A percentile compares a stretch with the other conserved stretches of the same genome.
phyloP scores from a whole-genome alignment of 2,113 vertebrate species.

The Pteropus alecto region DNA sequence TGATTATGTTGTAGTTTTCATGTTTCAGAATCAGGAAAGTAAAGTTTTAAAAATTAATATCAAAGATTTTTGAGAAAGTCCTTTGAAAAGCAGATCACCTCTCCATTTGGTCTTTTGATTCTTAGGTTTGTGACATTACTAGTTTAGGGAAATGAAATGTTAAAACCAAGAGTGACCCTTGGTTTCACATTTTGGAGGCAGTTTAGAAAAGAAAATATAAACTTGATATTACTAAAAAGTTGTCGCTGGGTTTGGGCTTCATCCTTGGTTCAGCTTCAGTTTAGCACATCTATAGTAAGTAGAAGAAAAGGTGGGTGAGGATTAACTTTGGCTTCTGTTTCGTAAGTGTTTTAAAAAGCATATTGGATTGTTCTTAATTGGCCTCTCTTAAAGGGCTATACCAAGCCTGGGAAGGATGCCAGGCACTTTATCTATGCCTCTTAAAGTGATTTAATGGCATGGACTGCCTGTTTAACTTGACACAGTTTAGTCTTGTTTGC shows the following conservation, averaged over 20 bases:
- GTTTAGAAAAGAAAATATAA: neutral
- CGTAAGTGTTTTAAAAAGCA: neutral
- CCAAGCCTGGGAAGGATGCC: neutral
- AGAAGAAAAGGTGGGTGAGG: neutral
- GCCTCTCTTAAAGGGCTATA: neutral
- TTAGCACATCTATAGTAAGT: neutral
- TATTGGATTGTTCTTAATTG: neutral
- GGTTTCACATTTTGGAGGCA: neutral
- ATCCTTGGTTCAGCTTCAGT: neutral
- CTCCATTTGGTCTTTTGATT: neutral
- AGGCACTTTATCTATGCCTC: neutral
- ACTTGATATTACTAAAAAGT: neutral
- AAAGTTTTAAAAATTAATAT: conserved; percentile 14
- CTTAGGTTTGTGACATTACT: neutral
- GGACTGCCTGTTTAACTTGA: neutral
- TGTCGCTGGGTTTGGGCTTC: neutral
- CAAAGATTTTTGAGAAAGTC: conserved; percentile 11
- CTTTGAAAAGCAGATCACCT: neutral
- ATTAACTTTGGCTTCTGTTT: neutral
- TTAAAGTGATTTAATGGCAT: neutral
- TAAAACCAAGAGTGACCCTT: neutral
- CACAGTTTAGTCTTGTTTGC: conserved; percentile 23
- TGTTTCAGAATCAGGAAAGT: neutral
- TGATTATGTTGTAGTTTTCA: neutral
- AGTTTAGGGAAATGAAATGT: conserved; percentile 2